These are phyloP conservation scores for Schmidtea mediterranea DNA, from an alignment of 1,140 invertebrate genomes.

Conservation along the genomic window DNA sequence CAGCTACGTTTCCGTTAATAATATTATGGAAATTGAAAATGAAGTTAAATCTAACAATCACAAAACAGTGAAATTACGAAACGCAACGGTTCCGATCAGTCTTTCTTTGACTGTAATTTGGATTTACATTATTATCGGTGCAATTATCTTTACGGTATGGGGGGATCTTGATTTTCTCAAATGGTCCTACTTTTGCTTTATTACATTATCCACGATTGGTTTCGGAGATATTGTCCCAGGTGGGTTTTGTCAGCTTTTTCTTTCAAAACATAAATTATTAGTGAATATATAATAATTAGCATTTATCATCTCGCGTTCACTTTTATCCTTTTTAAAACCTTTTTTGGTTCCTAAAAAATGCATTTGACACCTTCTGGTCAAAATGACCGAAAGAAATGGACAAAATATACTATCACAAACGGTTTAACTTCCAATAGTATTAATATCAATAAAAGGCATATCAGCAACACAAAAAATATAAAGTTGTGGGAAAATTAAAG, in stretches of 20 bases:
- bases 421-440: too few species aligned
- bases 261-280: too few species aligned
- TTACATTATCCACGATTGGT: constrained; percentile 48
- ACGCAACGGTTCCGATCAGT: constrained; percentile 2
- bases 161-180: constrained; percentile 57
- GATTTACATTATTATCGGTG: constrained; percentile 7
- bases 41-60: neutral
- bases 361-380: too few species aligned
- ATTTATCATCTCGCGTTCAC: too few species aligned
- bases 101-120: constrained; percentile 10
- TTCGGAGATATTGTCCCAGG: constrained; percentile 72
- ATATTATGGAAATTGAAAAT: neutral
- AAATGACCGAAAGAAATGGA: too few species aligned
- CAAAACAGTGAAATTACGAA: constrained; percentile 10
- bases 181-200: constrained; percentile 77
- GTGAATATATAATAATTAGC: too few species aligned
- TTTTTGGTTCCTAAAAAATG: too few species aligned
- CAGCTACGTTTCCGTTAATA: neutral
- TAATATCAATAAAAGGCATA: too few species aligned
- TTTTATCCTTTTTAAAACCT: too few species aligned
- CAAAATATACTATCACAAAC: too few species aligned
- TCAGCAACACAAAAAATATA: too few species aligned
- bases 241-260: constrained; percentile 8
- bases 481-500: too few species aligned
- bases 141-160: constrained; percentile 11